Evolutionary conservation across 1,140 invertebrate genomes (phyloP), one percentile per base, ranked within the genome.

Genomic region (Danaus melanippus): DNA sequence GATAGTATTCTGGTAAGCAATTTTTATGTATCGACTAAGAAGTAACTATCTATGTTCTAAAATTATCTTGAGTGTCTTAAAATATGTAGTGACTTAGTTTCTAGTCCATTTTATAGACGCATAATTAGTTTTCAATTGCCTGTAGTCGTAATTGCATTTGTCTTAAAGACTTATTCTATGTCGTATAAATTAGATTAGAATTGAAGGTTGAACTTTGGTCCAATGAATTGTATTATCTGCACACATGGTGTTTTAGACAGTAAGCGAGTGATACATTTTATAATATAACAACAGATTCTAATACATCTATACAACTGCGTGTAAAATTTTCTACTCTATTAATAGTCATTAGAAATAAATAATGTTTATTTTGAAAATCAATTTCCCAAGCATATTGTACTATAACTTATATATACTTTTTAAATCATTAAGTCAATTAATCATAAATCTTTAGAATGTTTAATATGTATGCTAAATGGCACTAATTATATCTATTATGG

Each of bases 121-220:
- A 15, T 56, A 56, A 55, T 48, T 48, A 58, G 57, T 53, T 59
- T 50, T 59, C 51, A 43, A 59, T 60, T 47, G 53, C 52, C 58
- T 55, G 53, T 60, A 60, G 53, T 47, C 11, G 12, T 59, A 56
- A 50, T 41, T 43, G 53, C 58, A 60, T 60, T 60, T 60, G 58
- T 60, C 58, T 60, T 60, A 39, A 60, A 60, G 58, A 60, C 58
- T 54, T 41, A 53, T 42, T 46, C 53, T 55, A 43, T 50, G 52
- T 59, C 48, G 51, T 59, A 15, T 50, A 54, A 46, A 51, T 66
- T 63, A 69, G 62, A 47, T 45, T 74, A 74, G 70, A 69, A 72
- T 77, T 71, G 76, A 85, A 83, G 82, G 82, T 86, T 86, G 82
- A 86, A 84, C 69, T 84, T 84, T 86, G 82, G 82, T 86, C 82